Base-by-base conservation (phyloP, 2,797 vertebrate genomes). In the Sebastes trivittatus region DNA sequence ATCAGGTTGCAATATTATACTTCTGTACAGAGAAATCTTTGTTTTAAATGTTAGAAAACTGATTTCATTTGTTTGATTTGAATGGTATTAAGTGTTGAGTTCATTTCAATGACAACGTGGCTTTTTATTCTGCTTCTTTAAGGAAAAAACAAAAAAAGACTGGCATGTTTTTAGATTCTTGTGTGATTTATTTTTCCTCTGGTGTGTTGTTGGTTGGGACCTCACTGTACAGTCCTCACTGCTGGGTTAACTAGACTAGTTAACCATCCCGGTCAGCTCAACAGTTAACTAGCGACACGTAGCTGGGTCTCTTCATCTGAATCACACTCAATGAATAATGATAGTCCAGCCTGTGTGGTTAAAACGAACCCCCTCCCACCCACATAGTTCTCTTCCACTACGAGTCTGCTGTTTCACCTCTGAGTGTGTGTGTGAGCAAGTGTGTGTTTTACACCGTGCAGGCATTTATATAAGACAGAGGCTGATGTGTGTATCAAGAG, bases 1-100 rank as follows among this genome's bases (percentile, higher is more conserved):
- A 95, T 96, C 95, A 96, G 95, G 95, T 95, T 95, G 95, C 95
- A 96, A 96, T 95, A 95, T 95, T 94, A 95, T 93, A 90, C 81
- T 94, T 92, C 81, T 95, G 94, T 95, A 95, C 92, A 95, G 89
- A 93, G 56, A 93, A 88, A 78, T 89, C 78, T 87, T 93, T 89
- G 89, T 89, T 95, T 93, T 91, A 80, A 91, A 80, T 92, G 91
- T 93, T 90, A 81, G 62, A 87, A 49, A 91, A 94, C 77, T 90
- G 67, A 88, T 91, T 91, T 93, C 64, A 84, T 92, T 95, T 89
- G 85, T 94, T 93, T 93, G 77, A 93, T 93, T 93, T 93, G 84
- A 92, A 90, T 88, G 85, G 86, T 93, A 90, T 83, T 86, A 87
- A 91, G 85, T 95, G 91, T 94, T 90, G 73, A 86, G 82, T 92